These are phyloP conservation scores for Rousettus madagascariensis DNA, from an alignment of 2,797 vertebrate species.

Conservation along the genomic window DNA sequence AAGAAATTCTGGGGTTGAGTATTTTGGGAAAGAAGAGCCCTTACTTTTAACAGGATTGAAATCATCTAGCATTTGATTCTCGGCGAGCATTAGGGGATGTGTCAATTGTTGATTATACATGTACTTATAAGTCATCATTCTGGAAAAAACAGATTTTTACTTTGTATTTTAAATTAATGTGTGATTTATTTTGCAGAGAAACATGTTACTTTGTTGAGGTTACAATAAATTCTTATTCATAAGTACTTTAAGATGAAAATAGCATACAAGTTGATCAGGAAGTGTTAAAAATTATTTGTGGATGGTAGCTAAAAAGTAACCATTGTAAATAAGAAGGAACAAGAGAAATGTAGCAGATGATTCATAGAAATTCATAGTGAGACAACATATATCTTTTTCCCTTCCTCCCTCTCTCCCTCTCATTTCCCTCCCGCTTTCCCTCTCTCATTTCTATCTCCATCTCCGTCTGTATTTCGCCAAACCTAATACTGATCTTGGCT, in stretches of 20 bases:
- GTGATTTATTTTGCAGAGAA: not conserved
- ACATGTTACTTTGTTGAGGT: not conserved
- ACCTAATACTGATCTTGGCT: not conserved
- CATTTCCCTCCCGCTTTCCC: rapidly evolving
- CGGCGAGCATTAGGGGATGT: not conserved
- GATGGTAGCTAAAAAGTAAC: not conserved
- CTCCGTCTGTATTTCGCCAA: not conserved
- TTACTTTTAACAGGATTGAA: not conserved
- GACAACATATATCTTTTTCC: not conserved
- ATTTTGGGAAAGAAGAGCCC: not conserved
- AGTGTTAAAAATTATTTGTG: not conserved
- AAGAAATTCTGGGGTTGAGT: not conserved
- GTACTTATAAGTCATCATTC: not conserved
- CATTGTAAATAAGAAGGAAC: not conserved
- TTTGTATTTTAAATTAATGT: constrained; percentile 29
- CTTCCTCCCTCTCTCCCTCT: not conserved
- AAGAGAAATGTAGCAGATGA: not conserved
- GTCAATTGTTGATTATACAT: not conserved
- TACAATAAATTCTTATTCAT: not conserved
- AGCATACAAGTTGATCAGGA: not conserved
- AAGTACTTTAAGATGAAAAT: not conserved
- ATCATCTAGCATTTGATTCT: not conserved
- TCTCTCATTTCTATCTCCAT: not conserved
- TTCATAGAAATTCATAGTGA: not conserved
- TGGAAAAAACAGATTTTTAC: not conserved